phyloP scores from a whole-genome alignment of 92 coral and sea anemone genomes.

The Pocillopora grandis region DNA sequence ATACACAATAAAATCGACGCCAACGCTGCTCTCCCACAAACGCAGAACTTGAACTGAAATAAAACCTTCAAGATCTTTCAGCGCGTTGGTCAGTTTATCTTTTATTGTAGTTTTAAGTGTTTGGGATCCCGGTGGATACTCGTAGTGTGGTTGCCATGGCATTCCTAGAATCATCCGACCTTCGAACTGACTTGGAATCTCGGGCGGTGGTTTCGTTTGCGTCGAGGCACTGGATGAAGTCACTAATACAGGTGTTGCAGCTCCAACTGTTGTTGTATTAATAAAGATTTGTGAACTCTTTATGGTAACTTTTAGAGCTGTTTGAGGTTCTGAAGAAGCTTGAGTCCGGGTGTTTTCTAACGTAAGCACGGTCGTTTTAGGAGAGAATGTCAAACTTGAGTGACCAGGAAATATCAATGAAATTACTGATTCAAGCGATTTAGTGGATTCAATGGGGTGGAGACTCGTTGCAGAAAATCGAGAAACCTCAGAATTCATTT shows the following conservation, averaged over 20 bases:
- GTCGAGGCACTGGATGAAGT: background rate
- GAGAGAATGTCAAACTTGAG: background rate
- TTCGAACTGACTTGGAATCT: constrained; percentile 20
- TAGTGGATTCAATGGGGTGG: background rate
- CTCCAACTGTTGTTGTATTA: background rate
- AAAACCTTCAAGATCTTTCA: constrained; percentile 19
- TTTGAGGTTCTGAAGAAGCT: background rate
- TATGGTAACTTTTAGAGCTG: background rate
- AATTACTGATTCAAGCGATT: background rate
- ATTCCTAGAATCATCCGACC: constrained; percentile 18
- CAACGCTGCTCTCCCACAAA: constrained; percentile 39
- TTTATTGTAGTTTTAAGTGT: constrained; percentile 4
- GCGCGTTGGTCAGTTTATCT: constrained; percentile 7
- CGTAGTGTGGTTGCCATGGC: constrained; percentile 24
- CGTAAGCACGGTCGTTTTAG: background rate
- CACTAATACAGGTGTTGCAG: background rate
- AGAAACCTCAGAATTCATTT: background rate
- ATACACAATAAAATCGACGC: constrained; percentile 27
- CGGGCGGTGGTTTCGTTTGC: constrained; percentile 17
- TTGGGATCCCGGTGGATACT: constrained; percentile 26
- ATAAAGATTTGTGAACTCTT: background rate
- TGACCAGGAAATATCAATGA: background rate
- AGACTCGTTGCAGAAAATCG: background rate
- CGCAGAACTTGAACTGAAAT: constrained; percentile 36
- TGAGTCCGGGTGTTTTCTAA: background rate